phyloP scores from a whole-genome alignment of 2,797 vertebrate species.

The Anas flavirostris region DNA sequence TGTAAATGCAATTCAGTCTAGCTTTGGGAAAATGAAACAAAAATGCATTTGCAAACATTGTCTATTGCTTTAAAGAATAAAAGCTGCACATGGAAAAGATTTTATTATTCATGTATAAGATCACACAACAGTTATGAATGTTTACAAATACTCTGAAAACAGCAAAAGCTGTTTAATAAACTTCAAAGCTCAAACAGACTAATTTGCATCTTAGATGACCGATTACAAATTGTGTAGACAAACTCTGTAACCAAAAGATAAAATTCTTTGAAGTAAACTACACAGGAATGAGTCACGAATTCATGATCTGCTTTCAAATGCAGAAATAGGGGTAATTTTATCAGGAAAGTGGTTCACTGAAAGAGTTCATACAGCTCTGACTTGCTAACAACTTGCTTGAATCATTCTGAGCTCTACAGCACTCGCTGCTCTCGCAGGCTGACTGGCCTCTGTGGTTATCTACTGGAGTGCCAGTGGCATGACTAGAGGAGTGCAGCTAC shows the following conservation, averaged over 20 bases:
- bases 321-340: not conserved
- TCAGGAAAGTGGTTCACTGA: not conserved
- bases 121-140: not conserved
- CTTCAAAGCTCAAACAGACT: not conserved
- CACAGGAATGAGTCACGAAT: not conserved
- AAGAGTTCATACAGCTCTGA: not conserved
- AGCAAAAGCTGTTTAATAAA: not conserved
- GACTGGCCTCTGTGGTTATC: not conserved
- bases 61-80: not conserved
- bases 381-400: not conserved
- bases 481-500: not conserved
- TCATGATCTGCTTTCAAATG: not conserved
- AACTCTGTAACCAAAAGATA: not conserved
- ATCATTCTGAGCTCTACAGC: rapidly evolving
- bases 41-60: not conserved
- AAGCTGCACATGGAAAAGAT: not conserved
- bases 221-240: not conserved
- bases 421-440: not conserved
- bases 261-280: not conserved
- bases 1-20: not conserved
- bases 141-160: not conserved
- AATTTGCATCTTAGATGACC: not conserved
- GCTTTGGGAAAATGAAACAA: not conserved
- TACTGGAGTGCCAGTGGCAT: not conserved
- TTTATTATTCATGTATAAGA: not conserved